Evolutionary conservation across 1,140 invertebrate genomes (phyloP).

Genomic region (Eulimnadia texana): DNA sequence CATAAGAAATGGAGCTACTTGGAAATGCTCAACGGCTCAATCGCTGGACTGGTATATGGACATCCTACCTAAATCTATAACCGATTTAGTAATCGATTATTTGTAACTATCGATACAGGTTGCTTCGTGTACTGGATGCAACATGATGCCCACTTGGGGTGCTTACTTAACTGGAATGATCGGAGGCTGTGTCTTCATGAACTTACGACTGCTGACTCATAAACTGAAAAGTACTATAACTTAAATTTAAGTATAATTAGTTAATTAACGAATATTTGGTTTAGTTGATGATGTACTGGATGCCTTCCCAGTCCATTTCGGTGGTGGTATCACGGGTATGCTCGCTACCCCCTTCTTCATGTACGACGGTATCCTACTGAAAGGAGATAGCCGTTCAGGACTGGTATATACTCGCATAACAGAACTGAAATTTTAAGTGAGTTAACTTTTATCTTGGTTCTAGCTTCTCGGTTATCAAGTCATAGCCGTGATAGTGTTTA

Average conservation of each 20-base stretch:
- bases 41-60: constrained; percentile 39
- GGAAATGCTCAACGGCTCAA: constrained; percentile 37
- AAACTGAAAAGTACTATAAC: constrained; percentile 25
- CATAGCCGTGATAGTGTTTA: constrained; percentile 32
- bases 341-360: constrained; percentile 31
- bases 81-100: too few relatives aligned
- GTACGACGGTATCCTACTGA: constrained; percentile 26
- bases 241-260: not conserved
- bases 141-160: constrained; percentile 32
- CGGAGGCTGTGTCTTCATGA: constrained; percentile 31
- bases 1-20: constrained; percentile 35
- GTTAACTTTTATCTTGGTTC: constrained; percentile 16
- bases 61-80: too few relatives aligned
- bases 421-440: not conserved
- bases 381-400: constrained; percentile 19
- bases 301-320: constrained; percentile 39
- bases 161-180: constrained; percentile 30
- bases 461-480: constrained; percentile 35
- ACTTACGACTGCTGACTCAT: constrained; percentile 27
- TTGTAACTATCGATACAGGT: too few relatives aligned
- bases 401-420: constrained; percentile 12
- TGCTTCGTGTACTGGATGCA: constrained; percentile 36
- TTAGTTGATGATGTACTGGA: constrained; percentile 44
- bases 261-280: too few relatives aligned
- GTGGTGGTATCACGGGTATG: constrained; percentile 39